Base-by-base conservation (phyloP, 2,113 vertebrate genomes). In the Haplotaxodon microlepis region DNA sequence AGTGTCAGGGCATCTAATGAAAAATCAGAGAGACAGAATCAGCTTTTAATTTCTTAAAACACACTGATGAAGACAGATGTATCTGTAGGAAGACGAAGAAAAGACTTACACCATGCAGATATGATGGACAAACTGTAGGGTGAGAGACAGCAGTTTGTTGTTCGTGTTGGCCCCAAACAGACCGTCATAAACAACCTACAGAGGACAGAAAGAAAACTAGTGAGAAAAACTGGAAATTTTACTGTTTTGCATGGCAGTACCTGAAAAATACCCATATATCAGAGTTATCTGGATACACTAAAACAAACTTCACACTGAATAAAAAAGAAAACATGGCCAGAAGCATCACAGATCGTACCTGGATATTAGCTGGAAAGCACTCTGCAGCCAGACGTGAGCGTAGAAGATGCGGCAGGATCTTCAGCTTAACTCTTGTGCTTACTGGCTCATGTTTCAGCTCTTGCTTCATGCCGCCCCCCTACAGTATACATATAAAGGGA, bases 41-140 rank as follows among this genome's bases (percentile, higher is more conserved):
- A 54, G 19, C 4, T 8, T 50, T 81, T 42, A 47, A 54, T 47
- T 12, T 17, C 42, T 50, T 79, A 24, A 66, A 84, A 80, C 50
- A 53, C 5, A 29, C 3, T 45, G 9, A 81, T 13, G 2, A 5
- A 27, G 24, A 76, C 3, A 38, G 82, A 54, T 6, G 2, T 14
- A 47, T 34, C 3, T 40, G 4, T 6, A 66, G 21, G 5, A 7
- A 51, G 6, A 81, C 2, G 45, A 53, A 21, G 6, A 4, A 63
- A 47, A 84, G 16, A n/a, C 98, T 99, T 97, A 99, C 99, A 97
- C 97, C 90, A 97, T 94, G 94, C 99, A 99, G 93, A 99, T 99
- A 93, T 99, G 99, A 96, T 99, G 98, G 27, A 99, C 98, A 96
- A 99, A 99, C 87, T 99, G 99, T 92, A 99, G 93, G 2, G 98